A percentile compares a stretch with the other conserved stretches of the same genome.
Conservation (phyloP, 2,113 vertebrate species). For the Numenius arquata region DNA sequence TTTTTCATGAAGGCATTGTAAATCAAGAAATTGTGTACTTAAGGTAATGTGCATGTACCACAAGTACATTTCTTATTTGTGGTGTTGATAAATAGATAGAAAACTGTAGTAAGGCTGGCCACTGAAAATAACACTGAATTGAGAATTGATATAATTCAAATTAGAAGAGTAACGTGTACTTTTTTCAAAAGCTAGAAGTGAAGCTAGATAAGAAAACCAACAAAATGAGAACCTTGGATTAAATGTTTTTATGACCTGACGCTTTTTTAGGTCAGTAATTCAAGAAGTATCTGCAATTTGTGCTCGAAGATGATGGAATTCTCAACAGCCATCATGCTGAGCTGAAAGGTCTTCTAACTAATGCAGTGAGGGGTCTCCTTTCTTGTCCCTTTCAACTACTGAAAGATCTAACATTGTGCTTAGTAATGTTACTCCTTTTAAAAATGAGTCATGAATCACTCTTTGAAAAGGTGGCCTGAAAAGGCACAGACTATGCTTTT, state of each 20-base stretch:
- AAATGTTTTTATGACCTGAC: background rate
- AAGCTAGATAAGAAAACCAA: background rate
- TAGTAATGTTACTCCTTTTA: background rate
- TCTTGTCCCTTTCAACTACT: background rate
- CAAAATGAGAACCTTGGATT: background rate
- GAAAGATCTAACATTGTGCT: background rate
- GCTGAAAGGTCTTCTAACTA: background rate
- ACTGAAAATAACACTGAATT: background rate
- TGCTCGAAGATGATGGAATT: background rate
- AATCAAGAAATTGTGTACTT: background rate
- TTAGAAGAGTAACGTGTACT: background rate
- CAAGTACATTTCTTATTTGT: background rate
- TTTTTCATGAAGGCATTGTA: background rate
- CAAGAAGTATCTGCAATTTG: background rate
- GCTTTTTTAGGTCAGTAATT: background rate
- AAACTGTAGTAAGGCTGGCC: background rate
- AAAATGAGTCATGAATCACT: background rate
- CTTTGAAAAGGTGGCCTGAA: background rate
- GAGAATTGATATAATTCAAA: background rate
- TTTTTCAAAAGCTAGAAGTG: background rate
- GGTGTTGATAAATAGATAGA: background rate
- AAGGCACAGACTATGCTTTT: background rate
- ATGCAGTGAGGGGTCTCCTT: background rate
- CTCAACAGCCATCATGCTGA: background rate
- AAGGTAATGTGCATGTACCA: background rate